Conservation (phyloP, 1,140 invertebrate genomes). For the Charaxes varanes region DNA sequence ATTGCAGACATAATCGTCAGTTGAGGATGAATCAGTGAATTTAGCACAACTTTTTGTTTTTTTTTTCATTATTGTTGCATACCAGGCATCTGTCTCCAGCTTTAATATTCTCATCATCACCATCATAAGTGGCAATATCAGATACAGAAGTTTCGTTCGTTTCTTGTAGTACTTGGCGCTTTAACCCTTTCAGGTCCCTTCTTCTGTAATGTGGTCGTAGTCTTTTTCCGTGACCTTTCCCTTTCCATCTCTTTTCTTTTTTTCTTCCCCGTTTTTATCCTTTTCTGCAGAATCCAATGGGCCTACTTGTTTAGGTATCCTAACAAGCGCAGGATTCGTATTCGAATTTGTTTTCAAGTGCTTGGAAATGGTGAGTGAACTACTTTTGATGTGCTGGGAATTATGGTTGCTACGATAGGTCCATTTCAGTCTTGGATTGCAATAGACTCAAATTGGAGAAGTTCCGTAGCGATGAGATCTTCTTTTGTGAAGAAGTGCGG, state of each 20-base stretch:
- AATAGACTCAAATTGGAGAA: no score
- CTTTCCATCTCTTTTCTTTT: slow-evolving; percentile 24
- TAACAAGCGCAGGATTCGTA: no score
- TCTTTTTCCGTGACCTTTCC: slow-evolving; percentile 24
- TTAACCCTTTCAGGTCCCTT: slow-evolving; percentile 21
- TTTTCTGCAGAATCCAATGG: no score
- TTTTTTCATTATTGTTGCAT: slow-evolving; percentile 29
- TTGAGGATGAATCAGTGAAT: not conserved
- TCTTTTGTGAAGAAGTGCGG: no score
- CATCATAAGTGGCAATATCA: slow-evolving; percentile 27
- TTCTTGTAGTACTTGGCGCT: slow-evolving; percentile 25
- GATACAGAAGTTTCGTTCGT: slow-evolving; percentile 32
- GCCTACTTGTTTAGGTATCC: no score
- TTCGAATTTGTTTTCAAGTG: no score
- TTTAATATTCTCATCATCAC: slow-evolving; percentile 8
- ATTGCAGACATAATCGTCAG: not conserved
- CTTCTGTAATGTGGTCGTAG: slow-evolving; percentile 20
- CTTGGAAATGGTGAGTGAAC: no score
- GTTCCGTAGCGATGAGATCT: no score
- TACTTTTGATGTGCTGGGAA: no score
- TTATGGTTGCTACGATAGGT: no score
- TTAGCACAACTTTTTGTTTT: slow-evolving; percentile 28
- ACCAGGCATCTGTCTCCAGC: slow-evolving; percentile 28
- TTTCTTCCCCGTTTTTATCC: no score
- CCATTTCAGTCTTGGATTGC: no score